A percentile compares a stretch with the other conserved stretches of the same genome.
phyloP scores from a whole-genome alignment of 2,113 vertebrate species.

The Myiopsitta monachus region DNA sequence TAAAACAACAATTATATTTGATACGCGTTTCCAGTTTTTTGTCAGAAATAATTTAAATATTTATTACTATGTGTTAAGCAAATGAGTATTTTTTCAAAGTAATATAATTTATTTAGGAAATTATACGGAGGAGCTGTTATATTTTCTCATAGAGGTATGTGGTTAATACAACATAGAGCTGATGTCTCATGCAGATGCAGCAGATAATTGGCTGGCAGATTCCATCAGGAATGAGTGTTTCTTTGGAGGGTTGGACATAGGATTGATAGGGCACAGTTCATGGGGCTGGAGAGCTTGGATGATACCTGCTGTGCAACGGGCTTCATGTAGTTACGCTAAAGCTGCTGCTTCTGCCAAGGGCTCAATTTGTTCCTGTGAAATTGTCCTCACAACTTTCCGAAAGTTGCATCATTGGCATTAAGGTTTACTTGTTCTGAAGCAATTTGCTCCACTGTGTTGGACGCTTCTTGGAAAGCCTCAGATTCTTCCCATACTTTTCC shows the following conservation, averaged over 20 bases:
- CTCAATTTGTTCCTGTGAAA: background rate
- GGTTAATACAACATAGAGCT: background rate
- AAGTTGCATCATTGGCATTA: background rate
- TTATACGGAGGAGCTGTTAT: rapidly evolving
- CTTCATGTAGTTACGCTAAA: background rate
- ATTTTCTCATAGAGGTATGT: rapidly evolving
- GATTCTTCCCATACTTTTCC: background rate
- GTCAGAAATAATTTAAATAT: background rate
- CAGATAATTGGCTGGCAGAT: background rate
- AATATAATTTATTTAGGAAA: background rate
- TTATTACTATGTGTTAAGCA: background rate
- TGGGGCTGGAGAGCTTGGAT: background rate
- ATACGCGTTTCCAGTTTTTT: conserved; percentile 28
- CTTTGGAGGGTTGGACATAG: background rate
- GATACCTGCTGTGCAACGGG: background rate
- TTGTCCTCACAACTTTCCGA: background rate
- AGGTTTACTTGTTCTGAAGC: background rate
- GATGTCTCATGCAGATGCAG: rapidly evolving
- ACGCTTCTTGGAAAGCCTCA: background rate
- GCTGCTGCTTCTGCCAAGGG: background rate
- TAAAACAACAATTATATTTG: conserved; percentile 52
- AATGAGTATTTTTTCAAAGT: background rate
- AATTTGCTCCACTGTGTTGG: background rate
- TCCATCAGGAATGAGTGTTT: background rate
- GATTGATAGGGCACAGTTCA: rapidly evolving